These are phyloP conservation scores for Drosophila bocki DNA, from an alignment of 1,140 invertebrate species.

Conservation along the genomic window DNA sequence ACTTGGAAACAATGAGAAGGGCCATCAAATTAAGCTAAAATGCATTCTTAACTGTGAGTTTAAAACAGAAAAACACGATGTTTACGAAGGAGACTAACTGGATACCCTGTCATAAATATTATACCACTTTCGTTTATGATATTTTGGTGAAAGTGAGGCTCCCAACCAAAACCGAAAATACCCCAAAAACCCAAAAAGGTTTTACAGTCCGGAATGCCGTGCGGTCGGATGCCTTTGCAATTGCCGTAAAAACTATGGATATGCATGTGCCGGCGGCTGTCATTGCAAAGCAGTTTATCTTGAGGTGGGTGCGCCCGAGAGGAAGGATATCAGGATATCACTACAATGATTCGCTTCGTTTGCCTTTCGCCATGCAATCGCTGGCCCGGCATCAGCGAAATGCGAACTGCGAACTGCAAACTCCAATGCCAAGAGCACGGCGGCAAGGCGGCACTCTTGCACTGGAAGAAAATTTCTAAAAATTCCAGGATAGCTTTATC, in stretches of 20 bases:
- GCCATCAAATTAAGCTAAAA: conserved; percentile 57
- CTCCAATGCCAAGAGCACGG: conserved; percentile 13
- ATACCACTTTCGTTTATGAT: not conserved
- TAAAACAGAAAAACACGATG: conserved; percentile 21
- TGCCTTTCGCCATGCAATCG: conserved; percentile 46
- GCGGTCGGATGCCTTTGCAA: conserved; percentile 15
- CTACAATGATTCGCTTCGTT: conserved; percentile 58
- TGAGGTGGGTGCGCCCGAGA: conserved; percentile 24
- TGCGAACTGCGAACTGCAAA: conserved; percentile 23
- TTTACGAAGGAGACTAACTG: not conserved
- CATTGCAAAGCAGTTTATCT: conserved; percentile 69
- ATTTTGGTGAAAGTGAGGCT: not conserved
- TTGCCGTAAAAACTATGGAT: conserved; percentile 36
- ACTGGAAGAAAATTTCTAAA: conserved; percentile 7
- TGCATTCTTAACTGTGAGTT: conserved; percentile 43
- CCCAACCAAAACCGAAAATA: not conserved
- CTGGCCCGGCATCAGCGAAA: conserved; percentile 39
- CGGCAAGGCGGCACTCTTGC: conserved; percentile 7
- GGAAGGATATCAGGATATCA: conserved; percentile 49
- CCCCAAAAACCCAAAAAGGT: not conserved
- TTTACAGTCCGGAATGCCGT: not conserved
- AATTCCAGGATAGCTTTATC: not conserved
- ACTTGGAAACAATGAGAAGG: conserved; percentile 53
- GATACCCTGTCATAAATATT: conserved; percentile 9
- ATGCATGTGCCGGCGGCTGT: conserved; percentile 52